A percentile compares a stretch with the other conserved stretches of the same genome.
phyloP scores from a whole-genome alignment of 2,888 invertebrate species.

The Tetropium fuscum region DNA sequence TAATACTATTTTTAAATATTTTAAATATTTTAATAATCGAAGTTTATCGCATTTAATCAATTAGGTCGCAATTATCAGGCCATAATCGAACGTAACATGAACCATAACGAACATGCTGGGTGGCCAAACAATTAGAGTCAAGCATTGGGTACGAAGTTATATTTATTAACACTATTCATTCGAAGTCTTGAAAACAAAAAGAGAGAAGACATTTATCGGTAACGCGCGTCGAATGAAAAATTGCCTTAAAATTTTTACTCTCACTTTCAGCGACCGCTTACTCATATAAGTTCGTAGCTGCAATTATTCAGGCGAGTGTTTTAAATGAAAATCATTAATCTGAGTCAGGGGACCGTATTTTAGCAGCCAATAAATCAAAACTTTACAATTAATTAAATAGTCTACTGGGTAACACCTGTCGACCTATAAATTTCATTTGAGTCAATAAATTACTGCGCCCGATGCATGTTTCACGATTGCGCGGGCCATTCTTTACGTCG shows the following conservation, averaged over 20 bases:
- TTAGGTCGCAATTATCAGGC: too few species aligned
- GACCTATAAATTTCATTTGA: conserved; percentile 40
- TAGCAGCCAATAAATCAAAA: conserved; percentile 52
- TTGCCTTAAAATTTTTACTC: conserved; percentile 10
- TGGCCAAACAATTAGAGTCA: too few species aligned
- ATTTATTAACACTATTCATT: too few species aligned
- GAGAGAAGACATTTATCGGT: too few species aligned
- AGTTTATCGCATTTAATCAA: too few species aligned
- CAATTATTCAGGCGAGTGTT: conserved; percentile 26
- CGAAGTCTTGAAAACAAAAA: too few species aligned
- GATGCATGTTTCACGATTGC: conserved; percentile 4
- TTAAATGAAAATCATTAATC: conserved; percentile 46
- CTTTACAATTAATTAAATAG: conserved; percentile 53
- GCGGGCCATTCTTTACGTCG: background rate
- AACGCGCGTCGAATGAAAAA: conserved; percentile 8
- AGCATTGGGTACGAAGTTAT: too few species aligned
- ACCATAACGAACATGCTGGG: too few species aligned
- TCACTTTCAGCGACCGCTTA: background rate
- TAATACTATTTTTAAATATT: too few species aligned
- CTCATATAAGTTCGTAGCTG: background rate
- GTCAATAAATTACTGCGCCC: conserved; percentile 31
- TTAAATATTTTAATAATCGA: too few species aligned
- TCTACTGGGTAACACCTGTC: conserved; percentile 46
- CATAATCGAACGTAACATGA: too few species aligned
- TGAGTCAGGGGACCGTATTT: conserved; percentile 40